Conservation (phyloP, 1,140 invertebrate genomes). For the Drosophila nannoptera region DNA sequence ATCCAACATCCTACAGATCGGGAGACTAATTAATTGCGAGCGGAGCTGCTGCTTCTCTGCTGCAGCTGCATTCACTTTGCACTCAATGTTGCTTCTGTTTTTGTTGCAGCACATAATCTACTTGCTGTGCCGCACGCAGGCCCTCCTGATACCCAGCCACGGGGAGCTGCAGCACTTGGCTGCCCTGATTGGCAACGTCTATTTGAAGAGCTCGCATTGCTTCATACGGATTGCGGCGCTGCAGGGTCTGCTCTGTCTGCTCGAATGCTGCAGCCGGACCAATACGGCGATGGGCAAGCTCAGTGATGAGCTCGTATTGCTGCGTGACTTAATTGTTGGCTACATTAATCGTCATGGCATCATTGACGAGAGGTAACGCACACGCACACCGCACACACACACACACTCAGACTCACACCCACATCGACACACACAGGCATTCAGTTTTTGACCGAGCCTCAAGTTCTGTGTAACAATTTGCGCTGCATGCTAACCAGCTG, state of each 20-base stretch:
- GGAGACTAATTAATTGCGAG: background rate
- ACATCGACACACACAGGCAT: too few species aligned
- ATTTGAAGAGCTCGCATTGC: constrained; percentile 80
- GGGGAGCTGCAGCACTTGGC: constrained; percentile 69
- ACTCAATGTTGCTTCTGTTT: constrained; percentile 20
- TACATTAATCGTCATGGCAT: constrained; percentile 85
- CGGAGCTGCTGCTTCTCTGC: background rate
- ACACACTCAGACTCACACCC: background rate
- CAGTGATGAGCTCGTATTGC: constrained; percentile 82
- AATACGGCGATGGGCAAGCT: constrained; percentile 81
- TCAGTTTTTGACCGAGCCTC: constrained; percentile 1
- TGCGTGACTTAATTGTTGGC: constrained; percentile 84
- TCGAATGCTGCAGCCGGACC: constrained; percentile 83
- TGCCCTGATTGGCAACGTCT: constrained; percentile 80
- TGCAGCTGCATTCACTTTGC: constrained; percentile 2
- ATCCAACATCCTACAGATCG: too few species aligned
- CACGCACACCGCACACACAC: constrained; percentile 20
- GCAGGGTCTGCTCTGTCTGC: constrained; percentile 87
- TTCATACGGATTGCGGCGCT: constrained; percentile 85
- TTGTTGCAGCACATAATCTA: constrained; percentile 72
- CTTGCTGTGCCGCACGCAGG: constrained; percentile 75
- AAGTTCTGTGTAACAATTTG: constrained; percentile 16
- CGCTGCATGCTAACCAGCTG: constrained; percentile 7
- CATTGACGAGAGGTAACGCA: constrained; percentile 80
- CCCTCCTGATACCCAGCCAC: constrained; percentile 72